phyloP scores from a whole-genome alignment of 2,797 vertebrate species.

The Notamacropus eugenii region DNA sequence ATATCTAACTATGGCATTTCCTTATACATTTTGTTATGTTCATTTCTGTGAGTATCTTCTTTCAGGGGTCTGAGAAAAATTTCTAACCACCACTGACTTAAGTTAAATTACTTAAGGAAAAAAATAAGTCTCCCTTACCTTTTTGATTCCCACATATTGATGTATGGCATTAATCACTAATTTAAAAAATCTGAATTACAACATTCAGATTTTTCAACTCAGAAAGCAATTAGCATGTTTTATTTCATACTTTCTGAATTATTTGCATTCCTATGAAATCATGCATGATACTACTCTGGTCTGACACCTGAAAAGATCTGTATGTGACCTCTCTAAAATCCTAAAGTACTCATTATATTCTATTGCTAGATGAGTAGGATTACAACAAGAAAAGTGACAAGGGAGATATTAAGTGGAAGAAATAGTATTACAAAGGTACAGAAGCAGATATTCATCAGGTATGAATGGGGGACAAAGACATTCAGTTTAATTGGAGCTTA shows the following conservation, averaged over 20 bases:
- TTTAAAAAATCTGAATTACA: neutral
- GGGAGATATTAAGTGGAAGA: neutral
- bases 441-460: neutral
- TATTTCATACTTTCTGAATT: neutral
- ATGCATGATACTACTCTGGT: neutral
- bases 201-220: neutral
- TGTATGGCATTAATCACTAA: neutral
- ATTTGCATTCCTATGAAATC: neutral
- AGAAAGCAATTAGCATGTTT: neutral
- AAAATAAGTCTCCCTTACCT: neutral
- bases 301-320: neutral
- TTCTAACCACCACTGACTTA: neutral
- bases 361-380: neutral
- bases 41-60: neutral
- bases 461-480: neutral
- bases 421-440: neutral
- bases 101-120: neutral
- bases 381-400: neutral
- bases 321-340: neutral
- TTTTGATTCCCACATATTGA: neutral
- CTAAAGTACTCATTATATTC: neutral
- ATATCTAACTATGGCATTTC: neutral
- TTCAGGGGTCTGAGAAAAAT: neutral
- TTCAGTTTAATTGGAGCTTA: neutral
- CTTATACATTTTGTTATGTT: neutral